Evolutionary conservation across 2,113 vertebrate genomes (phyloP).

Genomic region (Trematocara variabile): DNA sequence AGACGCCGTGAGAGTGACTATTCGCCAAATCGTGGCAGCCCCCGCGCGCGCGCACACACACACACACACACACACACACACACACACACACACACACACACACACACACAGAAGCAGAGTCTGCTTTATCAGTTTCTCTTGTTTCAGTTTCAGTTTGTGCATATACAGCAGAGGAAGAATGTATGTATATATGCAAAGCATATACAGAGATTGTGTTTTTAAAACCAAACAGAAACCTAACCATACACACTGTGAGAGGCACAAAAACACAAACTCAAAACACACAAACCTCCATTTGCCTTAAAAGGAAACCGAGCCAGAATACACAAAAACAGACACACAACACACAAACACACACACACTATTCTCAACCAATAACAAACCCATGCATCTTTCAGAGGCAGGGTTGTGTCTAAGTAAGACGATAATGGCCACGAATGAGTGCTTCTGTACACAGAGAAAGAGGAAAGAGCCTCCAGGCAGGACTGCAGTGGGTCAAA

Average conservation of each 20-base stretch:
- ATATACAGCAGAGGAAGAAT: neutral
- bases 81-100: neutral
- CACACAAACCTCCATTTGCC: neutral
- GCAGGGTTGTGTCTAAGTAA: slow-evolving; percentile 17
- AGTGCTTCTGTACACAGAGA: neutral
- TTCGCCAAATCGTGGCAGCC: too few species aligned
- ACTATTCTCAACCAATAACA: slow-evolving; percentile 3
- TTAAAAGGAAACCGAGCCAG: slow-evolving; percentile 17
- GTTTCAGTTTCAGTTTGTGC: neutral
- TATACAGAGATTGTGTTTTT: neutral
- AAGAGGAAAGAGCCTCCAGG: slow-evolving; percentile 12
- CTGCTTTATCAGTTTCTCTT: neutral
- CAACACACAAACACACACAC: neutral
- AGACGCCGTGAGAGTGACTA: too few species aligned
- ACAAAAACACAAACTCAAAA: slow-evolving; percentile 9
- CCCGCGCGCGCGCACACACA: neutral
- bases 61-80: neutral
- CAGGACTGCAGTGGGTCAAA: slow-evolving; percentile 12
- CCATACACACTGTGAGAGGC: neutral
- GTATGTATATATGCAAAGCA: neutral
- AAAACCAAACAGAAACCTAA: neutral
- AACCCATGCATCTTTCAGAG: slow-evolving; percentile 54
- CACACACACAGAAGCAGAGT: neutral
- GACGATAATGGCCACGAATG: slow-evolving; percentile 27
- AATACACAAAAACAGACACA: slow-evolving; percentile 3